Conservation (phyloP, 2,797 vertebrate genomes). For the Syncerus caffer region DNA sequence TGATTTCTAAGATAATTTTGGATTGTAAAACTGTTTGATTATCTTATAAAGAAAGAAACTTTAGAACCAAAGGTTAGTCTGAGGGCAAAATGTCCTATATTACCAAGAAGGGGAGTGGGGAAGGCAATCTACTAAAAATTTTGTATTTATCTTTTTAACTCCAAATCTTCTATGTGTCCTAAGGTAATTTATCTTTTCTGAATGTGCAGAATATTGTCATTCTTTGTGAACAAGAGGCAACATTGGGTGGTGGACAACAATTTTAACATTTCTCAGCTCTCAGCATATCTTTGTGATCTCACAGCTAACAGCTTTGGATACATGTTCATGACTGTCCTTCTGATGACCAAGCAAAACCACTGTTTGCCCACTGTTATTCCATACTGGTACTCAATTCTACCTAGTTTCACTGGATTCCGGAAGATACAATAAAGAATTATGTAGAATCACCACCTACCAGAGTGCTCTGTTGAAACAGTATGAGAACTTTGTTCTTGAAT, state of each 20-base stretch:
- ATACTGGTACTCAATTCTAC: background rate
- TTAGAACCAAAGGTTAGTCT: slow-evolving; percentile 31
- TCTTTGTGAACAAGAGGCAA: slow-evolving; percentile 10
- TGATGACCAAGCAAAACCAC: background rate
- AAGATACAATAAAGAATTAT: slow-evolving; percentile 29
- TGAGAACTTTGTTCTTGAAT: slow-evolving; percentile 44
- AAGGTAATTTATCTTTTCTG: slow-evolving; percentile 49
- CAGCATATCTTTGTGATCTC: background rate
- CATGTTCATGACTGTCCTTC: background rate
- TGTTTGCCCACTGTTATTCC: background rate
- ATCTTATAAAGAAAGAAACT: slow-evolving; percentile 5
- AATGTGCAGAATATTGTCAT: slow-evolving; percentile 33
- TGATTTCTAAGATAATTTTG: background rate
- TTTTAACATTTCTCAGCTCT: slow-evolving; percentile 32
- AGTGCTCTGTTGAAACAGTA: slow-evolving; percentile 40
- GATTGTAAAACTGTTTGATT: slow-evolving; percentile 5
- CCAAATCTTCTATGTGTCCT: slow-evolving; percentile 40
- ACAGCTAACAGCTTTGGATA: background rate
- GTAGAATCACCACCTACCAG: background rate
- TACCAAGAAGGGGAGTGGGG: background rate
- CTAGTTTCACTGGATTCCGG: background rate
- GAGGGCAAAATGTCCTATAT: background rate
- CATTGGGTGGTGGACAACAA: background rate
- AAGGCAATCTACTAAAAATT: background rate
- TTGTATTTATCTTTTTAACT: slow-evolving; percentile 46